Evolutionary conservation across 2,113 vertebrate species (phyloP).

Genomic region (Procavia capensis): DNA sequence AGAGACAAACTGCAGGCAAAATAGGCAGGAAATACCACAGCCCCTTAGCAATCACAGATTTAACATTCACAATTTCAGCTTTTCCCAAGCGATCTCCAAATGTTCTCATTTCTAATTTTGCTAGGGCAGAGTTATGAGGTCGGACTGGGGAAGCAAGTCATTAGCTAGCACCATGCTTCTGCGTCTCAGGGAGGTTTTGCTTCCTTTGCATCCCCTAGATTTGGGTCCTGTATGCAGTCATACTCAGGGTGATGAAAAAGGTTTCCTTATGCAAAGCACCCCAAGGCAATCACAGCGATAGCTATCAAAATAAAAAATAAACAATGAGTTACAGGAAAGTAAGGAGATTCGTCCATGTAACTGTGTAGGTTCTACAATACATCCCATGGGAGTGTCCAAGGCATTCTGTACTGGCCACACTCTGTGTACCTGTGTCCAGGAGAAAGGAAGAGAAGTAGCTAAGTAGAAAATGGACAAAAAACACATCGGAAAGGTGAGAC

Average conservation of each 20-base stretch:
- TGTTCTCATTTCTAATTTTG: constrained; percentile 75
- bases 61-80: constrained; percentile 25
- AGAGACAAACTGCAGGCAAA: constrained; percentile 24
- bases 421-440: not conserved
- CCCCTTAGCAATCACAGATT: constrained; percentile 58
- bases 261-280: not conserved
- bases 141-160: not conserved
- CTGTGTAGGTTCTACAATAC: not conserved
- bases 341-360: not conserved
- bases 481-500: not conserved
- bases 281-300: not conserved
- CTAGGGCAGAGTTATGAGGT: constrained; percentile 70
- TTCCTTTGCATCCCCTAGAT: not conserved
- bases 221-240: not conserved
- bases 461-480: not conserved
- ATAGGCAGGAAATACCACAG: constrained; percentile 46
- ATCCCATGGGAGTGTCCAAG: not conserved
- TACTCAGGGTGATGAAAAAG: not conserved
- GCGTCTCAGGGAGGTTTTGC: not conserved
- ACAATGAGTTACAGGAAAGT: not conserved
- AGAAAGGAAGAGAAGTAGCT: not conserved
- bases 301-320: not conserved
- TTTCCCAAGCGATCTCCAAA: constrained; percentile 56
- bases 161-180: not conserved
- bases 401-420: not conserved